Percentiles rank a stretch among this genome's conserved stretches.
These are phyloP conservation scores for Caenorhabditis plicata DNA, from an alignment of 2,888 invertebrate genomes.

Conservation along the genomic window DNA sequence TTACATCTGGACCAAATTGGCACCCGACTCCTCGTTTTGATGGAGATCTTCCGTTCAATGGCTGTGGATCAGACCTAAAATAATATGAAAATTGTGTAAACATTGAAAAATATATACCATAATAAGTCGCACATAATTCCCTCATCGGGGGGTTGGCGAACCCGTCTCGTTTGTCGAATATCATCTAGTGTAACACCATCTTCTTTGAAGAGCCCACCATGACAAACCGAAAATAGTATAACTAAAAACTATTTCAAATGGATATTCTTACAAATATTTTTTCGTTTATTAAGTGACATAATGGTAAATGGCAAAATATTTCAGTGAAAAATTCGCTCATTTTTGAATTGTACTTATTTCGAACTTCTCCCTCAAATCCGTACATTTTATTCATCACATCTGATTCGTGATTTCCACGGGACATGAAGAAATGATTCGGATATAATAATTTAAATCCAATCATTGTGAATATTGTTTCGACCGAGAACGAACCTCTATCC, in stretches of 20 bases:
- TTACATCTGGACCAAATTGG: conserved; percentile 95
- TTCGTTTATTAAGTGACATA: conserved; percentile 90
- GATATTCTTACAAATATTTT: conserved; percentile 73
- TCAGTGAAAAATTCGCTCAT: conserved; percentile 98
- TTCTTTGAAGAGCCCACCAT: conserved; percentile 92
- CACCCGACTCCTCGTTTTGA: conserved; percentile 97
- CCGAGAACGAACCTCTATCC: conserved; percentile 96
- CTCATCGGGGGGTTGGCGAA: conserved; percentile 94
- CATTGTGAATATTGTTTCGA: conserved; percentile 95
- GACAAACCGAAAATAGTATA: conserved; percentile 78
- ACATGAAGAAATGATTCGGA: conserved; percentile 95
- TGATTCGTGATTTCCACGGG: conserved; percentile 98
- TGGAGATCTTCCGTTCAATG: conserved; percentile 81
- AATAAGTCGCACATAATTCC: conserved; percentile 96
- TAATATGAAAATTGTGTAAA: not conserved
- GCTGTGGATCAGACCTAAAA: conserved; percentile 81
- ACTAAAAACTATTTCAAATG: not conserved
- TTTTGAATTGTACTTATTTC: conserved; percentile 84
- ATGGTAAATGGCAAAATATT: conserved; percentile 94
- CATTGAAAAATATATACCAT: conserved; percentile 73
- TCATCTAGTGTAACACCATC: conserved; percentile 91
- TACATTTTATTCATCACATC: conserved; percentile 96
- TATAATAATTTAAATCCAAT: conserved; percentile 94
- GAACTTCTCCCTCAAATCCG: conserved; percentile 97
- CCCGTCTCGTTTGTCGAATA: conserved; percentile 83